Evolutionary conservation across 2,113 vertebrate genomes (phyloP).

Genomic region (Actenoides lindsayi): DNA sequence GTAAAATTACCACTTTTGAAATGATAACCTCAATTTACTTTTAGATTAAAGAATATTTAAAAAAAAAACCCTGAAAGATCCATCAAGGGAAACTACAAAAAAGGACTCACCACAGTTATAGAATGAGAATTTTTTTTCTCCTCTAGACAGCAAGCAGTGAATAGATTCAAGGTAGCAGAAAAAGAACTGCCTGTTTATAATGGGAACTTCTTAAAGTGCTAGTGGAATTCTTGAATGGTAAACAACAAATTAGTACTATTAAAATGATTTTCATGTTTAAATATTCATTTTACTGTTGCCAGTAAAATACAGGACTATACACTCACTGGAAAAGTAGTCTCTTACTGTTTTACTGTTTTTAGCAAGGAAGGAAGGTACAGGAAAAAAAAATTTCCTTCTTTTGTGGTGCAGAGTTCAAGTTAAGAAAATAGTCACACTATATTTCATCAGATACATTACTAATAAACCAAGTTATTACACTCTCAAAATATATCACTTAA

Average conservation of each 20-base stretch:
- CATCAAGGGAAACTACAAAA: slow-evolving; percentile 24
- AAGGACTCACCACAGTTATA: background rate
- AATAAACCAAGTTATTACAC: background rate
- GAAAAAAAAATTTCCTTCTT: background rate
- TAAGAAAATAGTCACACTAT: background rate
- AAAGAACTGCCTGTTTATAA: background rate
- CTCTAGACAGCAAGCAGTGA: background rate
- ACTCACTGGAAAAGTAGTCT: background rate
- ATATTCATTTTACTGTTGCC: background rate
- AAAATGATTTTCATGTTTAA: slow-evolving; percentile 54
- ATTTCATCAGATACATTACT: background rate
- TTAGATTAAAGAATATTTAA: slow-evolving; percentile 20
- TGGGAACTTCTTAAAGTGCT: background rate
- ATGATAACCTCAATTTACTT: background rate
- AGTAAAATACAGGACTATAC: background rate
- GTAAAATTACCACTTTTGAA: slow-evolving; percentile 26
- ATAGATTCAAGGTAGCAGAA: background rate
- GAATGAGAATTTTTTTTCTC: background rate
- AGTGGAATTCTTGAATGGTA: slow-evolving; percentile 14
- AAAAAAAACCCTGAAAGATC: slow-evolving; percentile 21
- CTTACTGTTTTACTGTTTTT: background rate
- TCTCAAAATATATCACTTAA: background rate
- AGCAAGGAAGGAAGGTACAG: background rate
- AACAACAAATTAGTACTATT: slow-evolving; percentile 49
- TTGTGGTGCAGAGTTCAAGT: background rate